Evolutionary conservation across 2,113 vertebrate species (phyloP), one percentile per base, ranked within the genome.

Genomic region (Gavialis gangeticus): DNA sequence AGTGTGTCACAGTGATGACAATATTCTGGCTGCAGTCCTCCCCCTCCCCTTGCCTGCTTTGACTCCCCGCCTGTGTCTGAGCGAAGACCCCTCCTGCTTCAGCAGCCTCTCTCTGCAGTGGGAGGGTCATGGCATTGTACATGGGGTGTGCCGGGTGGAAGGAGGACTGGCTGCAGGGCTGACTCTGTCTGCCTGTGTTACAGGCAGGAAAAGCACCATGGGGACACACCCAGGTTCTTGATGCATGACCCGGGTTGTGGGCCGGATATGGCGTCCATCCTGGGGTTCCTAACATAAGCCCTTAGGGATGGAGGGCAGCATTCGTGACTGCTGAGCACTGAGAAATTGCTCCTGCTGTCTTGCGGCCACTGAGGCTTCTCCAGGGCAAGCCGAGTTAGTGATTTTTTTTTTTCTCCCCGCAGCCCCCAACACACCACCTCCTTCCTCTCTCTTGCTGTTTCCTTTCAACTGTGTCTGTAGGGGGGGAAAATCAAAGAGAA

Each of bases 141-240:
- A 18, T 34, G 46, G 46, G 46, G 37, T 17, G 30, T 10, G 59
- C 34, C 28, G 2, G 75, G 75, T 46, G 82, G 63, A n/a, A 59
- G 12, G 46, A 46, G 79, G 1, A 8, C 3, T 1, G 3, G 0
- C 66, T 6, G 25, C 15, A 0, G 0, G 3, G 63, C 6, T 28
- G 16, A 28, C 6, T 28, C 4, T 16, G 14, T 25, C 28, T 66
- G 27, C 63, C 27, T n/a, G 28, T 66, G 63, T 28, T 24, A 27
- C 62, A 63, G 62, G 62, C 62, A 63, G 62, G 62, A 14, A 27
- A 27, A 63, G 27, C 5, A 14, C 46, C 46, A 46, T 9, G 46
- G 46, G 46, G 46, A 46, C 46, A 46, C 46, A 46, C 46, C 46
- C 46, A 46, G 46, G 46, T 46, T 46, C 9, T 46, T 46, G 46